A percentile compares a stretch with the other conserved stretches of the same genome.
These are phyloP conservation scores for Oscheius sp. DNA, from an alignment of 2,888 invertebrate genomes.

Conservation along the genomic window DNA sequence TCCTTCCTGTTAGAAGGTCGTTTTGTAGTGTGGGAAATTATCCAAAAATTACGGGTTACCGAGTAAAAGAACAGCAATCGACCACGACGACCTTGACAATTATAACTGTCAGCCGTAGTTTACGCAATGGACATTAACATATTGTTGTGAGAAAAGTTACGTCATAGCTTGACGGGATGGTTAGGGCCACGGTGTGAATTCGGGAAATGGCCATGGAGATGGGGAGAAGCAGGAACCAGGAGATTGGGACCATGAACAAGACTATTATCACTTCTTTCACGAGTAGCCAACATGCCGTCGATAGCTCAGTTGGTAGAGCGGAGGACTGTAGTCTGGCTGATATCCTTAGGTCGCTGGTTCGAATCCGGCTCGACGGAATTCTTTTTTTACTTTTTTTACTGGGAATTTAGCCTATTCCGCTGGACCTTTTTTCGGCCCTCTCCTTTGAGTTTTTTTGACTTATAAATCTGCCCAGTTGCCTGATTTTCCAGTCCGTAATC, in stretches of 20 bases:
- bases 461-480: no score
- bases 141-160: slow-evolving; percentile 14
- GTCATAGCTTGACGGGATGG: neutral
- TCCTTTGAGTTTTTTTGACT: no score
- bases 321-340: slow-evolving; percentile 51
- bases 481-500: no score
- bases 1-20: neutral
- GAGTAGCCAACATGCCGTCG: slow-evolving; percentile 41
- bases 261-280: no score
- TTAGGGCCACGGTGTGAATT: no score
- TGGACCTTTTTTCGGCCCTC: no score
- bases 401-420: no score
- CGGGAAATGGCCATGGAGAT: no score
- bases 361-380: slow-evolving; percentile 38
- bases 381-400: no score
- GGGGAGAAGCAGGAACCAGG: no score
- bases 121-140: slow-evolving; percentile 23
- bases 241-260: no score
- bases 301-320: slow-evolving; percentile 60
- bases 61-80: neutral
- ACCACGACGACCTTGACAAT: neutral
- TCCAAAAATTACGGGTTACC: neutral
- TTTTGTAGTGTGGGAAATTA: neutral
- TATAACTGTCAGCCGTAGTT: slow-evolving; percentile 18
- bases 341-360: slow-evolving; percentile 42